These are phyloP conservation scores for Redunca redunca DNA, from an alignment of 2,113 vertebrate genomes.

Conservation along the genomic window DNA sequence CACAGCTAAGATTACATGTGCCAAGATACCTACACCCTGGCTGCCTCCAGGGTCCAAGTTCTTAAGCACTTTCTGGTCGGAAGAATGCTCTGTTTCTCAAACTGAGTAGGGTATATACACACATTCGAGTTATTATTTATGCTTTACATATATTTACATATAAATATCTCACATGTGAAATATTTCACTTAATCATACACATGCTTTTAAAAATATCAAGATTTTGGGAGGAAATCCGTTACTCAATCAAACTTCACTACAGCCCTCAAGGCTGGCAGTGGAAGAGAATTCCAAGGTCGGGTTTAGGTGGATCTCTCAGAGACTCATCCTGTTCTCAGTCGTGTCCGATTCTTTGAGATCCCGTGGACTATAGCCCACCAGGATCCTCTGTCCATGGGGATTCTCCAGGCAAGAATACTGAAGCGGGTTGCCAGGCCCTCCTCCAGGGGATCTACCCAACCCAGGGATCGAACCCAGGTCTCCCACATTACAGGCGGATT, in stretches of 20 bases:
- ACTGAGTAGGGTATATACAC: not conserved
- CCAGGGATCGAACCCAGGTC: not conserved
- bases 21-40: not conserved
- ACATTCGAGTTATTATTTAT: not conserved
- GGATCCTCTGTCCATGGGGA: not conserved
- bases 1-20: not conserved
- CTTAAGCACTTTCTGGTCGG: slow-evolving; percentile 1
- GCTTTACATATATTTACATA: not conserved
- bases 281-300: not conserved
- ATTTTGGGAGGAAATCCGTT: not conserved
- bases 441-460: not conserved
- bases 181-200: slow-evolving; percentile 17
- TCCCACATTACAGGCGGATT: not conserved
- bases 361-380: not conserved
- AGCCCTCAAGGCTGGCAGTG: not conserved
- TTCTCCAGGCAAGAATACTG: not conserved
- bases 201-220: slow-evolving; percentile 22
- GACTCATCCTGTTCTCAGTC: not conserved
- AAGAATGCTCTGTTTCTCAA: slow-evolving; percentile 17
- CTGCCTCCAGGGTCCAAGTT: not conserved
- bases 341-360: not conserved
- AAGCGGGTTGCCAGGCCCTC: not conserved
- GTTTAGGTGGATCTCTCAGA: not conserved
- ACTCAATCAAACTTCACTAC: not conserved
- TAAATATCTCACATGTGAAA: not conserved